These are phyloP conservation scores for Hyles lineata DNA, from an alignment of 2,888 invertebrate genomes.

Conservation along the genomic window DNA sequence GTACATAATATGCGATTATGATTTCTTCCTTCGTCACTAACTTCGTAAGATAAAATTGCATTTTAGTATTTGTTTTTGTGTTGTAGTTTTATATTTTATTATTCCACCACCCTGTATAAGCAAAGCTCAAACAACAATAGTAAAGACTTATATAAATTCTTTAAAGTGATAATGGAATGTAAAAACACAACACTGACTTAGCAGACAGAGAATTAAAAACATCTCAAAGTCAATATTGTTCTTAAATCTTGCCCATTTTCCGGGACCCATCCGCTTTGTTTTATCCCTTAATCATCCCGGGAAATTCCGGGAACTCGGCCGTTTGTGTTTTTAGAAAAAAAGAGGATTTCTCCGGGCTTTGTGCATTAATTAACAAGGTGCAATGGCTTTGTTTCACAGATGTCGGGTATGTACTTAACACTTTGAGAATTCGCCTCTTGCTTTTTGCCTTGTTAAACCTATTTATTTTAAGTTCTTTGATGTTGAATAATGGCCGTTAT, in stretches of 20 bases:
- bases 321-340: neutral
- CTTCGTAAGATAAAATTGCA: too few species aligned
- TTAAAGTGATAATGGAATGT: too few species aligned
- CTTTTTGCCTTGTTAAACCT: neutral
- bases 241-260: neutral
- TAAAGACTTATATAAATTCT: too few species aligned
- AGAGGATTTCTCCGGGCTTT: neutral
- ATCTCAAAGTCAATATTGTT: neutral
- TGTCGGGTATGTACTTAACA: conserved; percentile 3
- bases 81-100: too few species aligned
- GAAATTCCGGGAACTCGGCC: neutral
- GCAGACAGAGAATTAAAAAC: neutral
- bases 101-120: too few species aligned
- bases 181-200: too few species aligned
- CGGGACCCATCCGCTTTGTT: neutral
- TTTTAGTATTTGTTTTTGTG: too few species aligned
- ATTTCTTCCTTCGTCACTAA: too few species aligned
- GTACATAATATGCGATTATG: too few species aligned
- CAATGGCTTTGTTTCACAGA: conserved; percentile 8
- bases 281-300: conserved; percentile 12
- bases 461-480: conserved; percentile 1
- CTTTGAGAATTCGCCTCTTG: neutral
- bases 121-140: too few species aligned
- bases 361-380: conserved; percentile 17
- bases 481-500: neutral